Evolutionary conservation across 2,797 vertebrate species (phyloP).

Genomic region (Columba guinea): DNA sequence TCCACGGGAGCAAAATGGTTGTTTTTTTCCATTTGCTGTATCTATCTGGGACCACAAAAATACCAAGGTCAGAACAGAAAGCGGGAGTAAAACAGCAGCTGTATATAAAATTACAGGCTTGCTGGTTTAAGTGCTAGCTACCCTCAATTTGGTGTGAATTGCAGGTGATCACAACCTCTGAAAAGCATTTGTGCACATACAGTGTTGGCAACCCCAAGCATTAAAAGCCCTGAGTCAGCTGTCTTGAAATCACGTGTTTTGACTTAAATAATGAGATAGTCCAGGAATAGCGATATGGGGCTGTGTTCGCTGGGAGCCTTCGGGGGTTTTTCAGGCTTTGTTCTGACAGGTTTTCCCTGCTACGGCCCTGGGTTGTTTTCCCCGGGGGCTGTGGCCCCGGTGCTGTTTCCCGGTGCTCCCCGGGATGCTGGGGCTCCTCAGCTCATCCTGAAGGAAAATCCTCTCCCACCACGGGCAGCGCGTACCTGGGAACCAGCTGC

Average conservation of each 20-base stretch:
- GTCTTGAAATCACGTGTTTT: neutral
- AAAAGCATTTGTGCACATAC: neutral
- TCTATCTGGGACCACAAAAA: neutral
- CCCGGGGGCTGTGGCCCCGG: neutral
- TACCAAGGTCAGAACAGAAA: neutral
- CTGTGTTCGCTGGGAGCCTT: neutral
- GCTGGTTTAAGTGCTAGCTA: neutral
- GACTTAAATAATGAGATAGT: neutral
- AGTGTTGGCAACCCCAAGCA: neutral
- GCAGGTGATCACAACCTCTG: slow-evolving; percentile 5
- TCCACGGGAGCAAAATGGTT: neutral
- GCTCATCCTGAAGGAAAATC: fast-evolving
- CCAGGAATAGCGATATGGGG: neutral
- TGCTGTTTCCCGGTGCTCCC: neutral
- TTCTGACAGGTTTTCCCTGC: neutral
- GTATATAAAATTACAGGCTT: neutral
- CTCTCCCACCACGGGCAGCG: neutral
- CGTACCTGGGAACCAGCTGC: neutral
- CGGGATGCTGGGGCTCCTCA: neutral
- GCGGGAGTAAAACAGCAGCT: neutral
- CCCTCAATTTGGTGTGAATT: neutral
- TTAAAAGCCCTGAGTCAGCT: neutral
- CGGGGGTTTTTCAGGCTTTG: neutral
- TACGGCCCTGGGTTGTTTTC: neutral
- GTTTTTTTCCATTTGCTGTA: neutral